Conservation (phyloP, 2,888 invertebrate species). For the Barypeithes pellucidus region DNA sequence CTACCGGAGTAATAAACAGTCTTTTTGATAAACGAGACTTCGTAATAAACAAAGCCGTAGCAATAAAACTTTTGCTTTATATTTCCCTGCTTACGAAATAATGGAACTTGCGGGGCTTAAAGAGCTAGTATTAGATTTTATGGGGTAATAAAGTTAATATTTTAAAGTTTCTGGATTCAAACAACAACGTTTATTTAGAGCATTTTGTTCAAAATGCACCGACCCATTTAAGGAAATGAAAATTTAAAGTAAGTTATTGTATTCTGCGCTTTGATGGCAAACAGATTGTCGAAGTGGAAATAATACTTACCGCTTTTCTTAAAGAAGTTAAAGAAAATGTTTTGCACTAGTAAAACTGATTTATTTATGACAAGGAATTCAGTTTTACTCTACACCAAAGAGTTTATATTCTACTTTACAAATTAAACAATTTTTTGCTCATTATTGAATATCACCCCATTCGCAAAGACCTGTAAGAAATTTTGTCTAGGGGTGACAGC, state of each 20-base stretch:
- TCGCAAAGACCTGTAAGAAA: too few relatives aligned
- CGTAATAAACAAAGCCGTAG: conserved; percentile 43
- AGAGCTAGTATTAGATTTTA: conserved; percentile 47
- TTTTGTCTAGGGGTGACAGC: too few relatives aligned
- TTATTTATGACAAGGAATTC: too few relatives aligned
- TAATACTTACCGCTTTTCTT: too few relatives aligned
- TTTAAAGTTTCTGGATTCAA: conserved; percentile 1
- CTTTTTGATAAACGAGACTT: conserved; percentile 43
- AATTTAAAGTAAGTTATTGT: not conserved
- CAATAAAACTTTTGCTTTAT: conserved; percentile 49
- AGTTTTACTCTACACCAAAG: too few relatives aligned
- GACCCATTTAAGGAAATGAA: not conserved
- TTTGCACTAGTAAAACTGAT: too few relatives aligned
- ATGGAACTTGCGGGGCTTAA: conserved; percentile 41
- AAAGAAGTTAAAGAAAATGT: too few relatives aligned
- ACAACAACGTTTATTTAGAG: conserved; percentile 3
- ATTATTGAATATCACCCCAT: too few relatives aligned
- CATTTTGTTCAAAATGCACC: not conserved
- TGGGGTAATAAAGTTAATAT: conserved; percentile 38
- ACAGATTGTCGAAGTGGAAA: too few relatives aligned
- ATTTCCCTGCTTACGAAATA: conserved; percentile 43
- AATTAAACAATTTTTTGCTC: too few relatives aligned
- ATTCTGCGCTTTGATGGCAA: not conserved
- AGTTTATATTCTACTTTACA: too few relatives aligned
- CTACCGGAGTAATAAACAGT: conserved; percentile 40